A percentile compares a stretch with the other conserved stretches of the same genome.
Conservation (phyloP, 2,113 vertebrate species). For the Pyrgilauda ruficollis region DNA sequence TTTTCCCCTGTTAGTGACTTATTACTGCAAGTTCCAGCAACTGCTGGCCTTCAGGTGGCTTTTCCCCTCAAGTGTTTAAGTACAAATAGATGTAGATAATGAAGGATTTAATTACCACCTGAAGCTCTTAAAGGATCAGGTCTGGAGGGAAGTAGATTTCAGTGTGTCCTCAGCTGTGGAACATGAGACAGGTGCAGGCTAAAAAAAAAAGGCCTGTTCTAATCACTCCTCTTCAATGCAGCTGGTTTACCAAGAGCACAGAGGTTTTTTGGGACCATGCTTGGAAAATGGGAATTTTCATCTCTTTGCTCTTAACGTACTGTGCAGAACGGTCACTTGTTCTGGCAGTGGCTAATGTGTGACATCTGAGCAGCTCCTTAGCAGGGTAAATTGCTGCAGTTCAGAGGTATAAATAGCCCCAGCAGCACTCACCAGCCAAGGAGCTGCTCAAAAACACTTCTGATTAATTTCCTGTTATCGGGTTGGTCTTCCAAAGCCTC, state of each 20-base stretch:
- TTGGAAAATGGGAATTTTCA: slow-evolving; percentile 40
- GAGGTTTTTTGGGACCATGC: slow-evolving; percentile 10
- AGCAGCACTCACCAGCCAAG: neutral
- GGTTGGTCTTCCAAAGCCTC: neutral
- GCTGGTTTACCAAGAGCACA: slow-evolving; percentile 50
- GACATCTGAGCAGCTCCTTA: slow-evolving; percentile 32
- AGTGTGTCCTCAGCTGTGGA: neutral
- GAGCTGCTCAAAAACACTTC: neutral
- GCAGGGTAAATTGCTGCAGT: neutral
- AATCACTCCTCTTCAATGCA: slow-evolving; percentile 32
- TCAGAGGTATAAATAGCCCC: slow-evolving; percentile 1
- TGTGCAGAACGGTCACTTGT: slow-evolving; percentile 8
- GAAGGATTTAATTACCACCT: slow-evolving; percentile 1
- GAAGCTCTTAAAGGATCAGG: neutral
- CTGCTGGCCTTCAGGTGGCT: neutral
- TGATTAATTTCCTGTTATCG: slow-evolving; percentile 25
- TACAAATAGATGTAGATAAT: neutral
- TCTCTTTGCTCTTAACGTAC: neutral
- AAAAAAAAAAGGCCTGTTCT: neutral
- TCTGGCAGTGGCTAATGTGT: slow-evolving; percentile 2
- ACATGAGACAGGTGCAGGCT: slow-evolving; percentile 5
- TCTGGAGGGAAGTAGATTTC: neutral
- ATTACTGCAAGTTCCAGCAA: neutral
- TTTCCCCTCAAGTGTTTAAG: neutral
- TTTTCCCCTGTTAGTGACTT: neutral